A percentile compares a stretch with the other conserved stretches of the same genome.
These are phyloP conservation scores for Chiridota heheva DNA, from an alignment of 35 echinoderm and acorn worm species.

Conservation along the genomic window DNA sequence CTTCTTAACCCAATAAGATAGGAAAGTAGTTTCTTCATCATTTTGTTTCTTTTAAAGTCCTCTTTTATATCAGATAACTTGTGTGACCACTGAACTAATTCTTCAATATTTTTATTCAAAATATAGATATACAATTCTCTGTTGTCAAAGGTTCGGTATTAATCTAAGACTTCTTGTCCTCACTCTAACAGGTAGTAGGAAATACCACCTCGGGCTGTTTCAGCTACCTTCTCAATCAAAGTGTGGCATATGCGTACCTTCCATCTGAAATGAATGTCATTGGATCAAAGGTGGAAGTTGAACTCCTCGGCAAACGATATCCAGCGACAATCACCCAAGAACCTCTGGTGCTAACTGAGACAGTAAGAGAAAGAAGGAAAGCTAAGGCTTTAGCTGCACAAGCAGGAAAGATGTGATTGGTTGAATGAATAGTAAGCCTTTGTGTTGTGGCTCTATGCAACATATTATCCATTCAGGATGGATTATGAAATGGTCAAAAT, in stretches of 20 bases:
- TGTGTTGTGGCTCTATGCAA: not conserved
- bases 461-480: not conserved
- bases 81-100: too few species aligned
- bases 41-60: too few species aligned
- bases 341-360: slow-evolving; percentile 75
- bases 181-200: slow-evolving; percentile 70
- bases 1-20: too few species aligned
- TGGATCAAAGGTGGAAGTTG: slow-evolving; percentile 82
- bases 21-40: too few species aligned
- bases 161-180: too few species aligned
- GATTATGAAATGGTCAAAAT: not conserved
- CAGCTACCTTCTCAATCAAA: slow-evolving; percentile 80
- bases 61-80: too few species aligned
- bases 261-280: slow-evolving; percentile 58
- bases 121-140: too few species aligned
- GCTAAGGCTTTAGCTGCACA: not conserved
- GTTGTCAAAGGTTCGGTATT: too few species aligned
- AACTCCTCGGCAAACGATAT: slow-evolving; percentile 82
- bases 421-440: not conserved
- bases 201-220: slow-evolving; percentile 98
- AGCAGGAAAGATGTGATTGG: not conserved
- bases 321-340: slow-evolving; percentile 77
- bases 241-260: slow-evolving; percentile 91
- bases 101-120: too few species aligned
- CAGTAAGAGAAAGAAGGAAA: slow-evolving; percentile 23